Base-by-base conservation (phyloP, 2,113 vertebrate genomes). In the Eurypyga helias region DNA sequence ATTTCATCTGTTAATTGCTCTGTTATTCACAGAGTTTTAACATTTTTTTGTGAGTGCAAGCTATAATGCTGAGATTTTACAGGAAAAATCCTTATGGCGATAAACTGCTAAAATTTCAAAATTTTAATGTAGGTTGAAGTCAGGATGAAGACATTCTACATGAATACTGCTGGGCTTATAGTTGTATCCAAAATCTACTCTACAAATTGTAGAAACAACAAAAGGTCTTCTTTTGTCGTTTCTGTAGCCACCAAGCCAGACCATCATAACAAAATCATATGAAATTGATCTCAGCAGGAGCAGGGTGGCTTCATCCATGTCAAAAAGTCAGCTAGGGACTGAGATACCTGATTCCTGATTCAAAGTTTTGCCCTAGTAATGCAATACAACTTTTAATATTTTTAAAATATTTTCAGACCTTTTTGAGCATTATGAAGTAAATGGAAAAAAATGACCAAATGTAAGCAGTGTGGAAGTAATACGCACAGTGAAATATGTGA, bases 1-100 rank as follows among this genome's bases (percentile, higher is more conserved):
- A 0, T 90, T 95, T 96, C 57, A 84, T 87, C 87, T 92, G 25
- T 51, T 96, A 96, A 95, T 97, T 77, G 81, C 69, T 83, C 55
- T 93, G 86, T 92, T 95, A 93, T 84, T 95, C 65, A 76, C 73
- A 73, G 36, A 71, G 61, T 87, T 90, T 92, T 82, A 87, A 67
- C 19, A 82, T 54, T 79, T 79, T 79, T 61, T 87, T 52, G 24
- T 71, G 60, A 89, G 78, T n/a, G 36, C 14, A 82, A 78, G 15
- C 11, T 20, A 66, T 15, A 41, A 64, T 29, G 26, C 7, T 45
- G 69, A 78, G 57, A 67, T 49, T 90, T 83, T 87, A 64, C 19
- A 36, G 17, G 69, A 65, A 86, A 86, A 73, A 36, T 45, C 16
- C 8, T 52, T 57, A 38, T 6, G 12, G 38, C 10, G 18, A 54